Base-by-base conservation (phyloP, 2,888 invertebrate species). In the Patella depressa region DNA sequence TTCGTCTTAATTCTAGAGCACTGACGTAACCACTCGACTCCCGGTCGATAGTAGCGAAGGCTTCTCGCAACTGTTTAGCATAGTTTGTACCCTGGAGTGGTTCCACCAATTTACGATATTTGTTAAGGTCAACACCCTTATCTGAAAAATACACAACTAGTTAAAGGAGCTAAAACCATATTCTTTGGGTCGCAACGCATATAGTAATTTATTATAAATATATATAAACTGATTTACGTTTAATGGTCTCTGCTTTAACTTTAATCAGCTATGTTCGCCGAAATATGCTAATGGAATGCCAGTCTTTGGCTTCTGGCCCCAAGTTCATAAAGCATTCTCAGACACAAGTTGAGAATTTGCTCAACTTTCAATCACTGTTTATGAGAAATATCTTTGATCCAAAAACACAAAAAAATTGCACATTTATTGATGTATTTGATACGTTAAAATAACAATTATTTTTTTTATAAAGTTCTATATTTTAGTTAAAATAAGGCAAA, bases 31-130 rank as follows among this genome's bases (percentile, higher is more conserved):
- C 98, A 93, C 98, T 98, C 92, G 98, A 98, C 94, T 99, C 98
- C 77, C 98, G 98, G 94, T 99, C 98, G 93, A 99, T 98, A 89
- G 92, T 98, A 93, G 98, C 95, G 95, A 98, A 97, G 88, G 98
- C 98, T 93, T 99, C 98, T 93, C 98, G 95, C 93, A 99, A 98
- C 93, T 98, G 98, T 93, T 98, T 98, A 94, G 98, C 98, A 93
- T 97, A 91, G 94, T 99, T 98, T 87, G 98, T 98, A 94, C 98
- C 98, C 93, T 98, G 98, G 98, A 98, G 98, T 95, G 98, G 98
- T 92, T 98, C 95, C 91, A 98, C 98, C 98, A 99, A 98, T 98
- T 98, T 98, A 91, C 98, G 95, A 94, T 99, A 98, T 94, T 98
- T 98, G 90, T 98, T 98, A 93, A 99, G 98, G 94, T 98, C 98